These are phyloP conservation scores for Bhutanitis thaidina DNA, from an alignment of 2,888 invertebrate genomes.

Conservation along the genomic window DNA sequence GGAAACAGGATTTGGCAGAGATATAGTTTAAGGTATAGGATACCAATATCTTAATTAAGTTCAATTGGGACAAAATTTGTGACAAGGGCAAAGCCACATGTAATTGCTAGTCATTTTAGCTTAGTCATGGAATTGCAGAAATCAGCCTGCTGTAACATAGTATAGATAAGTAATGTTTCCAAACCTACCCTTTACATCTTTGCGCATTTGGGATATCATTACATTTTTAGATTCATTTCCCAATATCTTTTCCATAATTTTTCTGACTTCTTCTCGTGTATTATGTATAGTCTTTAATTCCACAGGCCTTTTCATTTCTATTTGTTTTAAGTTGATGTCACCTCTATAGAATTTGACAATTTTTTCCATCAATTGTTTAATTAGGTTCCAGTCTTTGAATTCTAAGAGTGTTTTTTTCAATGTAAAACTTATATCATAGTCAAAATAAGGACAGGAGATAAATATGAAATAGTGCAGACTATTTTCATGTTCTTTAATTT, in stretches of 20 bases:
- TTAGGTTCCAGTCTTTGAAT: conserved; percentile 75
- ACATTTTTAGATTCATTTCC: conserved; percentile 49
- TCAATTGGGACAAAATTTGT: too few relatives aligned
- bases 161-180: background rate
- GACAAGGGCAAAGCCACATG: too few relatives aligned
- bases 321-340: conserved; percentile 37
- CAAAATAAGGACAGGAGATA: conserved; percentile 73
- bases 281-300: conserved; percentile 24
- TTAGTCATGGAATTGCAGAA: too few relatives aligned
- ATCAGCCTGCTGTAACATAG: too few relatives aligned
- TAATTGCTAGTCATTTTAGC: too few relatives aligned
- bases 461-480: conserved; percentile 75
- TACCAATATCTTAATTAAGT: too few relatives aligned
- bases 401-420: conserved; percentile 71
- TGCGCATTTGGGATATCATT: conserved; percentile 50
- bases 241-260: conserved; percentile 60
- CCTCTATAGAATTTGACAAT: conserved; percentile 51
- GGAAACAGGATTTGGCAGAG: too few relatives aligned
- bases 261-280: conserved; percentile 55
- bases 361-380: conserved; percentile 53
- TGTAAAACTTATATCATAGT: conserved; percentile 74
- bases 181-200: conserved; percentile 60
- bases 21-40: too few relatives aligned
- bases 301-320: conserved; percentile 23
- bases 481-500: conserved; percentile 24